Conservation (phyloP, 30 jellyfish, hydroid and myxozoan genomes). For the Clytia hemisphaerica region DNA sequence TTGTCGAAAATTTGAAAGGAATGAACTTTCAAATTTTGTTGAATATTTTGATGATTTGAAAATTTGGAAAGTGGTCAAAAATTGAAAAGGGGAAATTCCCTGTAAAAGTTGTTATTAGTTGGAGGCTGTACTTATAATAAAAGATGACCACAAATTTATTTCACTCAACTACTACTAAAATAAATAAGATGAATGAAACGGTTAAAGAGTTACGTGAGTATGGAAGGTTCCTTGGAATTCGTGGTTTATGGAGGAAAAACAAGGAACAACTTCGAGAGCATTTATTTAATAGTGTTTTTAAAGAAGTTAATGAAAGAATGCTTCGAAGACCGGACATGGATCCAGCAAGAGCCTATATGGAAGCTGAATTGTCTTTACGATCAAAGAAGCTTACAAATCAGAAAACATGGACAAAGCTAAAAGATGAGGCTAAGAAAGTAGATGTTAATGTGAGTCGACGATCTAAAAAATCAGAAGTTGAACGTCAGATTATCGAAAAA, state of each 20-base stretch:
- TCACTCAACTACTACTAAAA: no score
- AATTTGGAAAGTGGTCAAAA: no score
- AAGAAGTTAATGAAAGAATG: neutral
- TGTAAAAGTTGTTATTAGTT: no score
- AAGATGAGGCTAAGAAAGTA: neutral
- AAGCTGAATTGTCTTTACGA: neutral
- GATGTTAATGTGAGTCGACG: neutral
- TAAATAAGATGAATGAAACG: no score
- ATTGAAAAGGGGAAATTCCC: no score
- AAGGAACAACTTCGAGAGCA: neutral
- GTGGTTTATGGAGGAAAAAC: constrained; percentile 1
- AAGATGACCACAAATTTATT: no score
- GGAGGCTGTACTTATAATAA: no score
- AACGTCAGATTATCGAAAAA: neutral
- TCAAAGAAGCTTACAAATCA: neutral
- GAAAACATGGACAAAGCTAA: neutral
- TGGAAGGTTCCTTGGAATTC: constrained; percentile 1
- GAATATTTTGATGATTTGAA: no score
- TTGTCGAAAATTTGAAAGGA: no score
- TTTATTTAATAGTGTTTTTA: no score
- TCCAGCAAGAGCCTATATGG: neutral
- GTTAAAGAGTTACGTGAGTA: neutral
- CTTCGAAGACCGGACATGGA: neutral
- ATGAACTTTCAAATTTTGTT: no score
- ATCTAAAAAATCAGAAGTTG: neutral